Conservation (phyloP, 1,140 invertebrate species). For the Samia ricini region DNA sequence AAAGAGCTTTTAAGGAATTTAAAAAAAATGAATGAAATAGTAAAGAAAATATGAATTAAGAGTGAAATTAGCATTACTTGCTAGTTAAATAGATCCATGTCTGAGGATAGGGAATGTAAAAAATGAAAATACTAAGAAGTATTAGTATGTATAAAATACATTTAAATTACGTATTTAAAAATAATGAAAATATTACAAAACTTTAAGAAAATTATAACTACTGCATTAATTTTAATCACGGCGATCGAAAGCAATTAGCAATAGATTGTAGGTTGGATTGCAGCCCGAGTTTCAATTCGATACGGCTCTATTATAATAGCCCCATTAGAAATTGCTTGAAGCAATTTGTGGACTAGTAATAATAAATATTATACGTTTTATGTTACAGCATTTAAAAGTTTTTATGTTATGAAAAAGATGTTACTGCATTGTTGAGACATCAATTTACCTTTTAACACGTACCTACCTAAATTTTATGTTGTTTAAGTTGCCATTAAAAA, state of each 20-base stretch:
- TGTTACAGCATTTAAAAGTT: not conserved
- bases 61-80: too few relatives aligned
- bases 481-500: too few relatives aligned
- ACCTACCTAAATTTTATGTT: too few relatives aligned
- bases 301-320: slow-evolving; percentile 14
- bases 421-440: not conserved
- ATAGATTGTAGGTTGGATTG: slow-evolving; percentile 1
- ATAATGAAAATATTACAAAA: slow-evolving; percentile 5
- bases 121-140: too few relatives aligned
- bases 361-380: not conserved
- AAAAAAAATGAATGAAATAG: too few relatives aligned
- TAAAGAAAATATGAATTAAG: too few relatives aligned
- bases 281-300: slow-evolving; percentile 16
- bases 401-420: not conserved
- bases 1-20: too few relatives aligned
- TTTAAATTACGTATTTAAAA: not conserved
- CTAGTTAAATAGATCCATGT: too few relatives aligned
- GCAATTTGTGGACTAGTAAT: not conserved
- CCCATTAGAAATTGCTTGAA: slow-evolving; percentile 14
- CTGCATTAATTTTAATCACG: not conserved
- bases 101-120: too few relatives aligned
- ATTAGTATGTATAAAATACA: too few relatives aligned
- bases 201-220: not conserved
- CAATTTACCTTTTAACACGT: too few relatives aligned
- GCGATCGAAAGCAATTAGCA: slow-evolving; percentile 3